Conservation (phyloP, 2,888 invertebrate genomes). For the Anticlea derivata region DNA sequence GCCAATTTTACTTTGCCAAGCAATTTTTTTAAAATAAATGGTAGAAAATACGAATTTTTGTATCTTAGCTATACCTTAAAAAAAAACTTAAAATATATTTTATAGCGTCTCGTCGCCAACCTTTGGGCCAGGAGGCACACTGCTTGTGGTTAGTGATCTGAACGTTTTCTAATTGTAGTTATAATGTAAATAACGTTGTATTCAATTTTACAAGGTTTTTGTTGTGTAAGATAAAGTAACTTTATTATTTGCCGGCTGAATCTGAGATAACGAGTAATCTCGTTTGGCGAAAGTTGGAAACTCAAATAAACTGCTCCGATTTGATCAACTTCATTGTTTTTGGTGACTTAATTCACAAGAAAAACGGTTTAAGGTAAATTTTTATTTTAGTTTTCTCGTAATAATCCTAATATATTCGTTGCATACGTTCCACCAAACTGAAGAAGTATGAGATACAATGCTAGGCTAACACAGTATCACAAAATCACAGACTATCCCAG, state of each 20-base stretch:
- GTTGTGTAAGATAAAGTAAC: not conserved
- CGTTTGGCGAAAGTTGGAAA: conserved; percentile 3
- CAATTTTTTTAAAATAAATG: not conserved
- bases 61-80: too few species aligned
- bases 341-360: not conserved
- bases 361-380: not conserved
- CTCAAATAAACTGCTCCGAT: conserved; percentile 13
- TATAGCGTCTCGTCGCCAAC: too few species aligned
- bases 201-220: too few species aligned
- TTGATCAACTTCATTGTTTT: conserved; percentile 12
- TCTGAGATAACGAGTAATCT: conserved; percentile 8
- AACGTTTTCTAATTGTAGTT: too few species aligned
- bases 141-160: too few species aligned
- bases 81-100: too few species aligned
- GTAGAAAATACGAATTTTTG: not conserved
- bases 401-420: too few species aligned
- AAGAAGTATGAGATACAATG: too few species aligned
- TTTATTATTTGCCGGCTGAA: not conserved
- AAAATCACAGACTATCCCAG: not conserved
- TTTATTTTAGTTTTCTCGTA: too few species aligned
- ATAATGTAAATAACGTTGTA: too few species aligned
- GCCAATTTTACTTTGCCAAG: conserved; percentile 1
- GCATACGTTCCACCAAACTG: too few species aligned
- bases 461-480: not conserved
- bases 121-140: too few species aligned